A percentile compares a stretch with the other conserved stretches of the same genome.
phyloP scores from a whole-genome alignment of 1,140 invertebrate species.

The Hylyphantes graminicola region DNA sequence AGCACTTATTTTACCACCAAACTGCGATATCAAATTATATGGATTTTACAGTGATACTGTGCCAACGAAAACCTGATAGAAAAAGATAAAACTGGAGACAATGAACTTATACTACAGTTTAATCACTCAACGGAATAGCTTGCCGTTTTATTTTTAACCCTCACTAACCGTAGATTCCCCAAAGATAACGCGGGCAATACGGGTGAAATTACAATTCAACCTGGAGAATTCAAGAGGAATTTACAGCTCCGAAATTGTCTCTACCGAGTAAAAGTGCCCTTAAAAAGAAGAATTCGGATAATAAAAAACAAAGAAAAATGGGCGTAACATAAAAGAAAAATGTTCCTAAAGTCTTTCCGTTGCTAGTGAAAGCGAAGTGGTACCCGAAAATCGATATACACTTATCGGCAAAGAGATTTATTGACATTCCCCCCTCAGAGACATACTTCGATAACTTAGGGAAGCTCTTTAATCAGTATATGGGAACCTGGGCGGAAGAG shows the following conservation, averaged over 20 bases:
- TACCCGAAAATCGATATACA: conserved; percentile 49
- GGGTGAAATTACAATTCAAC: not conserved
- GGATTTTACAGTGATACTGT: no score
- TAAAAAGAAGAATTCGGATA: conserved; percentile 17
- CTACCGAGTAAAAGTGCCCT: conserved; percentile 12
- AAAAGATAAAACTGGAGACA: no score
- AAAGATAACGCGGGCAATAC: no score
- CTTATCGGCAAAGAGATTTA: conserved; percentile 57
- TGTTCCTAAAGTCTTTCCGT: conserved; percentile 49
- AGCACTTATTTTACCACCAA: no score
- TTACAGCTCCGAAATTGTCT: not conserved
- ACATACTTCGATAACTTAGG: conserved; percentile 56
- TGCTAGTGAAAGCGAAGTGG: conserved; percentile 30
- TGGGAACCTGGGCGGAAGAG: conserved; percentile 37
- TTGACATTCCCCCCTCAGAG: conserved; percentile 48
- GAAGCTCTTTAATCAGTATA: conserved; percentile 49
- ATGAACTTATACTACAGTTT: no score
- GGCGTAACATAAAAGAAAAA: conserved; percentile 42
- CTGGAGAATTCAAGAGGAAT: not conserved
- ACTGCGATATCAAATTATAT: no score
- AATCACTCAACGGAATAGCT: no score
- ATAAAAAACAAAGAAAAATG: conserved; percentile 42
- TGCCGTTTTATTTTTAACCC: no score
- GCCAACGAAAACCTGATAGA: no score
- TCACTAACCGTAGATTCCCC: no score